Evolutionary conservation across 2,888 invertebrate species (phyloP).

Genomic region (Aphodius granarius): DNA sequence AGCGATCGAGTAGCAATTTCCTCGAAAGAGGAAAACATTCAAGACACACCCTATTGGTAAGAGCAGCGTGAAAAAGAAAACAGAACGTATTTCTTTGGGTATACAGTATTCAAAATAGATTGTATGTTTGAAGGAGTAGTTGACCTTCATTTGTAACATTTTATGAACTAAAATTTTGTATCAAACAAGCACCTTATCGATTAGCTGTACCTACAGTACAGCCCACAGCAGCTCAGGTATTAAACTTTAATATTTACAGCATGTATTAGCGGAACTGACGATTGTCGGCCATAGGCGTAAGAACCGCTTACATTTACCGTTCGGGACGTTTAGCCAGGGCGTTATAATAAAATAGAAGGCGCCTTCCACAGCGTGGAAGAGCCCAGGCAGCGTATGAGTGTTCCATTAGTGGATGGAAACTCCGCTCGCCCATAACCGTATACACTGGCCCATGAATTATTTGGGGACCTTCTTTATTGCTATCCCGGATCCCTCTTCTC

Average conservation of each 20-base stretch:
- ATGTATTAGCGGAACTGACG: neutral
- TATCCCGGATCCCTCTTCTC: slow-evolving; percentile 18
- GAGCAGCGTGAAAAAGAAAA: no score
- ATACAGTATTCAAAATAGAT: no score
- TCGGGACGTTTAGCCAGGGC: slow-evolving; percentile 10
- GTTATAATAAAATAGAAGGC: neutral
- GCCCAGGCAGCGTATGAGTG: slow-evolving; percentile 25
- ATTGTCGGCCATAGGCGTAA: neutral
- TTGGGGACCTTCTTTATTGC: slow-evolving; percentile 32
- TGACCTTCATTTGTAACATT: no score
- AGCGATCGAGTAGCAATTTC: neutral
- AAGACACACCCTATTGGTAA: neutral
- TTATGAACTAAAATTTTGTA: no score
- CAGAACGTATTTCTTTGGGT: no score
- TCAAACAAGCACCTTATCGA: no score
- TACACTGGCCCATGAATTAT: slow-evolving; percentile 33
- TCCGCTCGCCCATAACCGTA: slow-evolving; percentile 32
- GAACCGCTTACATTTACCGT: neutral
- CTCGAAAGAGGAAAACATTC: neutral
- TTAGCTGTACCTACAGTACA: neutral
- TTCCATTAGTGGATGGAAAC: slow-evolving; percentile 33
- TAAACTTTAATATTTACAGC: neutral
- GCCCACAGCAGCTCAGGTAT: neutral
- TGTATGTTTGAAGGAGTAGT: no score
- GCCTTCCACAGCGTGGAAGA: neutral